A percentile compares a stretch with the other conserved stretches of the same genome.
These are phyloP conservation scores for Anas bernieri DNA, from an alignment of 2,797 vertebrate genomes.

Conservation along the genomic window DNA sequence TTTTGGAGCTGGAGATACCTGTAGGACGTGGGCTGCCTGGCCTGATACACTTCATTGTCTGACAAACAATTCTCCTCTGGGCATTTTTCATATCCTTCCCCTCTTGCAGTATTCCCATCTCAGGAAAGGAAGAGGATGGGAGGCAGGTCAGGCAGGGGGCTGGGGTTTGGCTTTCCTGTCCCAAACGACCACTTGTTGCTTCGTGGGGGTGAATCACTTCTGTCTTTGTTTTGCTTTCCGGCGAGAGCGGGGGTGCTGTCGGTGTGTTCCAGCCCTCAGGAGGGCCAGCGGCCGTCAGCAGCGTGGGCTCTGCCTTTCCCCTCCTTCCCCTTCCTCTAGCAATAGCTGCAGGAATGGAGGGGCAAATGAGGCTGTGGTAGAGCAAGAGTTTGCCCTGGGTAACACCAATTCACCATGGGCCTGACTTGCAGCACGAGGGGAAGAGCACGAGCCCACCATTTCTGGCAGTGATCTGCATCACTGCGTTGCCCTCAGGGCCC, in stretches of 20 bases:
- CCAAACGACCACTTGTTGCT: background rate
- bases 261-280: fast-evolving
- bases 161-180: conserved; percentile 51
- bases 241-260: fast-evolving
- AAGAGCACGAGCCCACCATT: background rate
- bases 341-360: fast-evolving
- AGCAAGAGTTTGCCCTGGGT: fast-evolving
- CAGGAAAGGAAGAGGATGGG: conserved; percentile 8
- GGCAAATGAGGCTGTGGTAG: background rate
- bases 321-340: background rate
- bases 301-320: background rate
- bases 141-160: conserved; percentile 1
- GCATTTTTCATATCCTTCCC: background rate
- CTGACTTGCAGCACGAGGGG: background rate
- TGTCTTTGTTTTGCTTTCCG: conserved; percentile 11
- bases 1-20: background rate
- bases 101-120: background rate
- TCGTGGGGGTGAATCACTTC: background rate
- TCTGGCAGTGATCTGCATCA: background rate
- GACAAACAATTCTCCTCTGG: background rate
- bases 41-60: fast-evolving
- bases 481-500: background rate
- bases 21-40: background rate
- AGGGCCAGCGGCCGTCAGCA: fast-evolving
- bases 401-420: background rate